A percentile compares a stretch with the other conserved stretches of the same genome.
phyloP scores from a whole-genome alignment of 2,113 vertebrate genomes.

The Neolamprologus ventralis region DNA sequence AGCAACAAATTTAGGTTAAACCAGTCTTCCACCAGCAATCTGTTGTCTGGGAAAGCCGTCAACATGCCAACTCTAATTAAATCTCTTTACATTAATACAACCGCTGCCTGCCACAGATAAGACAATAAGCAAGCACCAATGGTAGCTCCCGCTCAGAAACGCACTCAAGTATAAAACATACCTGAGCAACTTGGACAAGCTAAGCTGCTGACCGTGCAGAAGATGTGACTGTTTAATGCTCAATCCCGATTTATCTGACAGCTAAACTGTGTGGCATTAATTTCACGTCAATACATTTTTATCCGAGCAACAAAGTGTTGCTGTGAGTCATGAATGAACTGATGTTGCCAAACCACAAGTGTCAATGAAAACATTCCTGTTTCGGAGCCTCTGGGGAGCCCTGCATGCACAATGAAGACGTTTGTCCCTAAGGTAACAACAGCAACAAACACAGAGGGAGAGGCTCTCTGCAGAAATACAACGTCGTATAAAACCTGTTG shows the following conservation, averaged over 20 bases:
- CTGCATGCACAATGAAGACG: not conserved
- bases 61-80: not conserved
- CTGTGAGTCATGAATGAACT: not conserved
- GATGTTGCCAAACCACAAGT: not conserved
- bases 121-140: not conserved
- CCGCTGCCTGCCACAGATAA: not conserved
- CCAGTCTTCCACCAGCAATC: conserved; percentile 9
- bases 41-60: not conserved
- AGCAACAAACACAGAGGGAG: not conserved
- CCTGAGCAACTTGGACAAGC: not conserved
- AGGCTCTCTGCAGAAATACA: not conserved
- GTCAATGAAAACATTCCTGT: not conserved
- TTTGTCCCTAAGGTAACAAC: not conserved
- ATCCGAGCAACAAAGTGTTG: not conserved
- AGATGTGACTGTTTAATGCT: not conserved
- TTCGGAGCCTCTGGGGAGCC: not conserved
- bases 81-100: not conserved
- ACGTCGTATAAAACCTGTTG: not conserved
- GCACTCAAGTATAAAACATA: not conserved
- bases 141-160: not conserved
- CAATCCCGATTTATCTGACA: not conserved
- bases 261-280: not conserved
- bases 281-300: not conserved
- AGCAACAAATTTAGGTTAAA: conserved; percentile 18
- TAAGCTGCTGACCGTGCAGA: not conserved